phyloP scores from a whole-genome alignment of 2,113 vertebrate genomes.

The Xyliphius kryptos region DNA sequence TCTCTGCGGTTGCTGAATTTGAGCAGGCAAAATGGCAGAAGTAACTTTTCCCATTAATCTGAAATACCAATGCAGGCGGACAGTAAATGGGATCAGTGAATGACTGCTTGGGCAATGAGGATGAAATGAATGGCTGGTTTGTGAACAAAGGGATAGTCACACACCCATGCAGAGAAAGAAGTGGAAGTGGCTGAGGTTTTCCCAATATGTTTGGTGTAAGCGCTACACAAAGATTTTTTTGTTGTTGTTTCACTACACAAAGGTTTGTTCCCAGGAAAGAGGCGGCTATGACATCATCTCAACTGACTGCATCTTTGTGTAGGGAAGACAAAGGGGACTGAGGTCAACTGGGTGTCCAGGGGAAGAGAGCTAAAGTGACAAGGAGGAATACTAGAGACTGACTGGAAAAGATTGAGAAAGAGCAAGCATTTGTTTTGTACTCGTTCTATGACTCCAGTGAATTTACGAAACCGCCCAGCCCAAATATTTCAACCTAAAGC shows the following conservation, averaged over 20 bases:
- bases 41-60: too few species aligned
- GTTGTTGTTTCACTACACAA: conserved; percentile 69
- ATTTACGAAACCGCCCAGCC: too few species aligned
- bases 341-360: conserved; percentile 59
- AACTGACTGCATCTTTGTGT: conserved; percentile 70
- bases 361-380: conserved; percentile 31
- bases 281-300: conserved; percentile 70
- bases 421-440: too few species aligned
- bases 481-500: too few species aligned
- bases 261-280: conserved; percentile 71
- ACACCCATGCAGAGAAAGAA: conserved; percentile 59
- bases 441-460: too few species aligned
- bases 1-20: background rate
- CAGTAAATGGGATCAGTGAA: conserved; percentile 24
- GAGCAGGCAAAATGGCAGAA: too few species aligned
- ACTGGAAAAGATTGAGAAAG: too few species aligned
- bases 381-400: too few species aligned
- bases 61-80: conserved; percentile 18
- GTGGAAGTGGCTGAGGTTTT: conserved; percentile 56
- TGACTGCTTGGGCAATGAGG: conserved; percentile 29
- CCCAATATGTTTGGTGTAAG: conserved; percentile 59
- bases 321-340: conserved; percentile 59
- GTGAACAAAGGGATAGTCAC: conserved; percentile 50
- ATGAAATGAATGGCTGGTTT: conserved; percentile 39
- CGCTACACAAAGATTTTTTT: conserved; percentile 72